phyloP scores from a whole-genome alignment of 2,113 vertebrate genomes.

The Todiramphus saurophagus region DNA sequence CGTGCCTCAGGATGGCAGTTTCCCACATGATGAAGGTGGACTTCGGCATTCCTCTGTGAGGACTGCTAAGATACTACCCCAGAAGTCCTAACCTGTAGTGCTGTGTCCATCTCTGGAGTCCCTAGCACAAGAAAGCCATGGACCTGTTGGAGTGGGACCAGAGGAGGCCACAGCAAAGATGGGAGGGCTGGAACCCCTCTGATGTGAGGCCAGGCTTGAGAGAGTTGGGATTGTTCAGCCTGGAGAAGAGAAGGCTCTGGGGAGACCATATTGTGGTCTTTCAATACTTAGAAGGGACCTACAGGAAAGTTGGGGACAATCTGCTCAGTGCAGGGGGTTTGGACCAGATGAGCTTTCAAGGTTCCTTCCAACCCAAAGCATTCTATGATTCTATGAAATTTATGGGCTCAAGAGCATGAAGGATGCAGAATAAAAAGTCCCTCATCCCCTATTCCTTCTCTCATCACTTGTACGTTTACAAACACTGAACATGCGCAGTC shows the following conservation, averaged over 20 bases:
- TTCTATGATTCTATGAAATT: background rate
- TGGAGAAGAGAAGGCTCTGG: background rate
- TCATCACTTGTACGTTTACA: background rate
- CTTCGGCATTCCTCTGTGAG: background rate
- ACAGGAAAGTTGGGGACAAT: too few species aligned
- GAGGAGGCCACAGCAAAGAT: too few species aligned
- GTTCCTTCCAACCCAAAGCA: too few species aligned
- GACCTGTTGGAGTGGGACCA: too few species aligned
- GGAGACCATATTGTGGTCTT: too few species aligned
- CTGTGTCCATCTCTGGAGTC: too few species aligned
- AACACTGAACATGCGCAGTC: rapidly evolving
- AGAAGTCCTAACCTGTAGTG: background rate
- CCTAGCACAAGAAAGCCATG: too few species aligned
- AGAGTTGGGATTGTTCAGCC: background rate
- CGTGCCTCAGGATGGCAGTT: background rate
- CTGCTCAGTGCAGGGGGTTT: background rate
- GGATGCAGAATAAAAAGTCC: rapidly evolving
- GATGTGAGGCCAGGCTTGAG: background rate
- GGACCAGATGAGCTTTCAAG: too few species aligned
- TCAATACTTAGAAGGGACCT: too few species aligned
- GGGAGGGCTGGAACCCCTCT: too few species aligned
- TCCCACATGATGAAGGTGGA: background rate
- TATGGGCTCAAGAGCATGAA: background rate
- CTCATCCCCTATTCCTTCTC: background rate
- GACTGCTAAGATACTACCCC: background rate